Base-by-base conservation (phyloP, 2,888 invertebrate species). In the Cephus spinipes region DNA sequence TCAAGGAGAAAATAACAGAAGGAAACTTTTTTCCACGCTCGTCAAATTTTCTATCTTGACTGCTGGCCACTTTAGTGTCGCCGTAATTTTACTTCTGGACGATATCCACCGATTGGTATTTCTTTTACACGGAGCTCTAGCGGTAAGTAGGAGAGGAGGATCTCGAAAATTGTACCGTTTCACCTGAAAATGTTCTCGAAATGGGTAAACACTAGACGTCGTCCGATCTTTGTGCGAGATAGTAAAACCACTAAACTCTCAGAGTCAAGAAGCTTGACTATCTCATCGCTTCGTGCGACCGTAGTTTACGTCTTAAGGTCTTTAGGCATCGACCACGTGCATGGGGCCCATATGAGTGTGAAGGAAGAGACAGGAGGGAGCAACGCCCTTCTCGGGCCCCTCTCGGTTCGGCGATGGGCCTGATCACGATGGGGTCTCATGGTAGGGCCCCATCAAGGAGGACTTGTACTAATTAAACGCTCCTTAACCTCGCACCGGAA, bases 391-490 rank as follows among this genome's bases (percentile, higher is more conserved):
- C n/a, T n/a, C 35, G n/a, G 35, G 15, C 34, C 35, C 33, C 35
- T 35, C 35, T 23, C n/a, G 34, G 23, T 30, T 33, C 74, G 74
- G 35, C 36, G 36, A 32, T 31, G 69, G 69, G 69, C 69, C 12
- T 32, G 32, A 69, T 71, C 71, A 71, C 71, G 71, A 71, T 71
- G 71, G 33, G 71, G 33, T 12, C 71, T 3, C 71, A 71, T 31
- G 33, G 30, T 30, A 69, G 31, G 69, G 69, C 32, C 69, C 31
- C 31, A 6, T 69, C 77, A 76, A 77, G 78, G 82, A 73, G 82
- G 83, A 85, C 82, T 85, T 83, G 85, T 81, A 84, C 85, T 87
- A 88, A 89, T 89, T 89, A 89, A 89, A 88, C 87, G 88, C 89
- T 89, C 79, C 81, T 89, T 89, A 87, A 87, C 85, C 83, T 79